Percentiles rank a stretch among this genome's conserved stretches.
These are phyloP conservation scores for Climacteris rufus DNA, from an alignment of 2,113 vertebrate species.

Conservation along the genomic window DNA sequence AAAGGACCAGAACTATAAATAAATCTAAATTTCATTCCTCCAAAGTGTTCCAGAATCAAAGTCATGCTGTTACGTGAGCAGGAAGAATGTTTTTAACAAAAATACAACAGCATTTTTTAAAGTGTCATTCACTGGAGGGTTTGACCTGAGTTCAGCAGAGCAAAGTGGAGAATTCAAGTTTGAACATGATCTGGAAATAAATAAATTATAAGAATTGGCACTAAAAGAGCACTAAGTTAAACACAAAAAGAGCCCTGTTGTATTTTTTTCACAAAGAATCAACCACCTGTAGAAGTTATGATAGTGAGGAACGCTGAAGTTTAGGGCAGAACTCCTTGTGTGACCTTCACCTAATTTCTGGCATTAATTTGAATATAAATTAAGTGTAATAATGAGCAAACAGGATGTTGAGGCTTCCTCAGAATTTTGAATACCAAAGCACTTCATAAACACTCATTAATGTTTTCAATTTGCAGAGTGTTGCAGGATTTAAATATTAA, in stretches of 20 bases:
- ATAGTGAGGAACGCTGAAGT: background rate
- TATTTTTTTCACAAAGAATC: background rate
- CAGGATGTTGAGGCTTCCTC: constrained; percentile 49
- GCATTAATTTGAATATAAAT: constrained; percentile 48
- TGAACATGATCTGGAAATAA: background rate
- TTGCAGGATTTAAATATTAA: constrained; percentile 55
- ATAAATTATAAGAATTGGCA: background rate
- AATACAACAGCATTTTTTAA: fast-evolving
- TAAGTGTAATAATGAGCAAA: constrained; percentile 33
- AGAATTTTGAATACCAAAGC: constrained; percentile 37
- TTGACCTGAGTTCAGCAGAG: background rate
- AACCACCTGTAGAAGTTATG: fast-evolving
- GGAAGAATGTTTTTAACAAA: background rate
- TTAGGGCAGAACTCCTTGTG: constrained; percentile 6
- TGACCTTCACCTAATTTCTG: constrained; percentile 57
- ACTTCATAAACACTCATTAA: constrained; percentile 28
- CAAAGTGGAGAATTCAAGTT: background rate
- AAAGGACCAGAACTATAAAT: background rate
- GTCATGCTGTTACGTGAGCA: background rate
- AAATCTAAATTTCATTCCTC: background rate
- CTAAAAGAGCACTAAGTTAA: background rate
- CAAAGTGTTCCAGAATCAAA: background rate
- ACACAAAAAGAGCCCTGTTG: fast-evolving
- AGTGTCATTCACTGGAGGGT: background rate
- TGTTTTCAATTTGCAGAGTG: constrained; percentile 45